A percentile compares a stretch with the other conserved stretches of the same genome.
Conservation (phyloP, 2,113 vertebrate species). For the Chionodraco myersi region DNA sequence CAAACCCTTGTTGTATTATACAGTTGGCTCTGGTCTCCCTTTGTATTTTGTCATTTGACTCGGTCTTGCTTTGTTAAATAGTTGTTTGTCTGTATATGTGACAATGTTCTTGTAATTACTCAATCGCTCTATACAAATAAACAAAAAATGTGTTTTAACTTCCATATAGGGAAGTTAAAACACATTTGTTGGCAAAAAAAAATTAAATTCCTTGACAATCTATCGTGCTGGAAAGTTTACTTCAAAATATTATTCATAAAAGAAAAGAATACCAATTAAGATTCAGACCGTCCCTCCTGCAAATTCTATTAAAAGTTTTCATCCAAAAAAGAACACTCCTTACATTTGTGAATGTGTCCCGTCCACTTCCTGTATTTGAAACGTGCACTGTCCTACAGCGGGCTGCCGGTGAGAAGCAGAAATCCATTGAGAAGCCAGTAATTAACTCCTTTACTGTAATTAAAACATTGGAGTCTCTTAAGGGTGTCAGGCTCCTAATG, state of each 20-base stretch:
- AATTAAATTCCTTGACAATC: too few species aligned
- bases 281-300: background rate
- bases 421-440: conserved; percentile 74
- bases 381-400: conserved; percentile 4
- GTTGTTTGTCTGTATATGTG: too few species aligned
- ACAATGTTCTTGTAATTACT: too few species aligned
- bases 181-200: too few species aligned
- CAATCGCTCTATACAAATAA: too few species aligned
- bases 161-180: too few species aligned
- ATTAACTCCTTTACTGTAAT: conserved; percentile 93
- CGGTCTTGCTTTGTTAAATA: too few species aligned
- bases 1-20: too few species aligned
- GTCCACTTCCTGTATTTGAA: conserved; percentile 38
- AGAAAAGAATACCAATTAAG: background rate
- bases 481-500: conserved; percentile 86
- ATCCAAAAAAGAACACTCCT: conserved; percentile 11
- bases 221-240: background rate
- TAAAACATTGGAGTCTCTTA: conserved; percentile 86
- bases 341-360: conserved; percentile 7
- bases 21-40: too few species aligned
- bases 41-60: too few species aligned
- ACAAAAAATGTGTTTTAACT: too few species aligned
- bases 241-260: background rate
- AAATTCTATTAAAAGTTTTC: conserved; percentile 40
- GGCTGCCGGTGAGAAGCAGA: conserved; percentile 52